phyloP scores from a whole-genome alignment of 2,113 vertebrate genomes.

The Dolichotis patagonum region DNA sequence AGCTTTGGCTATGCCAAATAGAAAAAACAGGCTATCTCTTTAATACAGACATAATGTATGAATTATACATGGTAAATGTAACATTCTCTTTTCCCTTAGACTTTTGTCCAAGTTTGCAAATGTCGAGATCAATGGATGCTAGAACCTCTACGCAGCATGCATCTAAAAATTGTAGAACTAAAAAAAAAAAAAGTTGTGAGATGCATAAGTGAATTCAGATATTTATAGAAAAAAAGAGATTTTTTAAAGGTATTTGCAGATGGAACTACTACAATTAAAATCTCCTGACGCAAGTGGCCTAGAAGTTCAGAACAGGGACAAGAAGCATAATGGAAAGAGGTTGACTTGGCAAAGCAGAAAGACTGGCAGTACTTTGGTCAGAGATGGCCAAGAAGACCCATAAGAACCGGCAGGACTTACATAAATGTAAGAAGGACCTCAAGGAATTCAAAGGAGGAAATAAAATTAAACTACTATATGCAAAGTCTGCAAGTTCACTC shows the following conservation, averaged over 20 bases:
- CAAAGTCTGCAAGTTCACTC: background rate
- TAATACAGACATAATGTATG: background rate
- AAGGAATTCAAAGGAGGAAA: background rate
- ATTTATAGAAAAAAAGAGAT: background rate
- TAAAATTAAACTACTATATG: background rate
- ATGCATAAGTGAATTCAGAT: background rate
- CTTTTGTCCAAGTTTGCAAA: conserved; percentile 11
- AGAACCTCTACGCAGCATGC: background rate
- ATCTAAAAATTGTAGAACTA: background rate
- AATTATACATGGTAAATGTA: conserved; percentile 14
- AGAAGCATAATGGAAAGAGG: background rate
- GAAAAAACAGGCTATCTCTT: background rate
- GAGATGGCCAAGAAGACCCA: background rate
- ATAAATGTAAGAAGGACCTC: background rate
- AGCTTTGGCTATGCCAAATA: background rate
- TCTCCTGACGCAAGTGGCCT: background rate
- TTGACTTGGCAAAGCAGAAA: background rate
- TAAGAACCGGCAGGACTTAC: background rate
- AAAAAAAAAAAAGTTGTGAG: background rate
- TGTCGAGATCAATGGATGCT: background rate
- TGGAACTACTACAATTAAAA: background rate
- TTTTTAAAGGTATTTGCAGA: background rate
- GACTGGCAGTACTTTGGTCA: background rate
- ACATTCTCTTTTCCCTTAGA: conserved; percentile 5
- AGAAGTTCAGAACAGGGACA: background rate